Conservation (phyloP, 2,797 vertebrate species). For the Furcifer pardalis region DNA sequence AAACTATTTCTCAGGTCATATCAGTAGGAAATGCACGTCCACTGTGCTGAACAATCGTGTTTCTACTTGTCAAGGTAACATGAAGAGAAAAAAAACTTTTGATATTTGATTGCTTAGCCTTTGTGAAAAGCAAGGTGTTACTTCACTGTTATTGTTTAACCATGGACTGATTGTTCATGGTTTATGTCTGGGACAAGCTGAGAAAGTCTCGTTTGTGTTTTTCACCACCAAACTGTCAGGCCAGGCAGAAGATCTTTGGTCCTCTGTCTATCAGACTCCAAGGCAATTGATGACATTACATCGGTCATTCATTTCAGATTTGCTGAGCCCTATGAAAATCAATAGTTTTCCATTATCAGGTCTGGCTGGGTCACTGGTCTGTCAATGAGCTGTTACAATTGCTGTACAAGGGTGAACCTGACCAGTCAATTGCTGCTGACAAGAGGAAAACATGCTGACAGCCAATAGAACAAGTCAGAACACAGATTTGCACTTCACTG, state of each 20-base stretch:
- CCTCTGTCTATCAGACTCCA: conserved; percentile 70
- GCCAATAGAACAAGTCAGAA: conserved; percentile 91
- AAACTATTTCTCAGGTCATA: neutral
- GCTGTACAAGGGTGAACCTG: conserved; percentile 84
- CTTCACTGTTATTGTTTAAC: conserved; percentile 23
- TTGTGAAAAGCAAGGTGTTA: conserved; percentile 9
- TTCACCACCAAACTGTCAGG: conserved; percentile 53
- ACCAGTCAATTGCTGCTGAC: conserved; percentile 95
- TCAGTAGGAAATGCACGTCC: neutral
- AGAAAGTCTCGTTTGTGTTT: conserved; percentile 44
- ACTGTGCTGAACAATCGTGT: neutral
- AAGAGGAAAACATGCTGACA: conserved; percentile 94
- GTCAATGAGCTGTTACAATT: conserved; percentile 97
- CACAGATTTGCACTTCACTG: conserved; percentile 93
- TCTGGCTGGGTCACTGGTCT: conserved; percentile 95
- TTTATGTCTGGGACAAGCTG: conserved; percentile 31
- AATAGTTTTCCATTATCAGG: conserved; percentile 99
- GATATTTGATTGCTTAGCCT: conserved; percentile 4
- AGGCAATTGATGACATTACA: conserved; percentile 82
- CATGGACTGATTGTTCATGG: neutral
- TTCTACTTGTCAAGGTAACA: conserved; percentile 7
- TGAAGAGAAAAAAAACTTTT: neutral
- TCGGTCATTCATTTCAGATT: conserved; percentile 83
- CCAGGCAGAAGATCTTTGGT: conserved; percentile 60
- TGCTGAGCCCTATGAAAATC: conserved; percentile 88